Percentiles rank a stretch among this genome's conserved stretches.
Conservation (phyloP, 2,888 invertebrate species). For the Cephus sareptanus region DNA sequence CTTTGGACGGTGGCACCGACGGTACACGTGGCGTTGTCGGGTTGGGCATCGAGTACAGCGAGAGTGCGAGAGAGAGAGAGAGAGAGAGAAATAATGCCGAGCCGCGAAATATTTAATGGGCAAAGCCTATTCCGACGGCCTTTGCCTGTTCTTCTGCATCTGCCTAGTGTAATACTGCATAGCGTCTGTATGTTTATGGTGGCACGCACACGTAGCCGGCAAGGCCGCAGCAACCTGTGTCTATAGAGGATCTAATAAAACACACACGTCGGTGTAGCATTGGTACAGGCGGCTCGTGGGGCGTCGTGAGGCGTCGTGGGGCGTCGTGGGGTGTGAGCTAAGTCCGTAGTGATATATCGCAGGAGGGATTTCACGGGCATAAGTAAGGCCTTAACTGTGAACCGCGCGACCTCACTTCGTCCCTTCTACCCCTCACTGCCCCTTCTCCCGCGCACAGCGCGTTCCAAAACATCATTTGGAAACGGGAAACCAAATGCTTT, state of each 20-base stretch:
- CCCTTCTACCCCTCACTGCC: no score
- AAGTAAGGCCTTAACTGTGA: conserved; percentile 3
- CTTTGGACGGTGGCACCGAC: background rate
- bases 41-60: background rate
- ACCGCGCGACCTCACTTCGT: no score
- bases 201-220: background rate
- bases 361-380: background rate
- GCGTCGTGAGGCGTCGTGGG: background rate
- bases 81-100: background rate
- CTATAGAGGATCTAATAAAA: no score
- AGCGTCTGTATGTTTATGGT: background rate
- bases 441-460: no score
- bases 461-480: no score
- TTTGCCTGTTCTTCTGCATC: no score
- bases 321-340: background rate
- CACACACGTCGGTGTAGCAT: no score
- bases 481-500: no score
- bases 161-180: no score
- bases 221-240: background rate
- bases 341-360: conserved; percentile 4
- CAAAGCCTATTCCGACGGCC: conserved; percentile 7
- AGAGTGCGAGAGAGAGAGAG: background rate
- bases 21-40: background rate
- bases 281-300: no score
- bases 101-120: conserved; percentile 7